These are phyloP conservation scores for Cirrhinus mrigala DNA, from an alignment of 2,797 vertebrate genomes.

Conservation along the genomic window DNA sequence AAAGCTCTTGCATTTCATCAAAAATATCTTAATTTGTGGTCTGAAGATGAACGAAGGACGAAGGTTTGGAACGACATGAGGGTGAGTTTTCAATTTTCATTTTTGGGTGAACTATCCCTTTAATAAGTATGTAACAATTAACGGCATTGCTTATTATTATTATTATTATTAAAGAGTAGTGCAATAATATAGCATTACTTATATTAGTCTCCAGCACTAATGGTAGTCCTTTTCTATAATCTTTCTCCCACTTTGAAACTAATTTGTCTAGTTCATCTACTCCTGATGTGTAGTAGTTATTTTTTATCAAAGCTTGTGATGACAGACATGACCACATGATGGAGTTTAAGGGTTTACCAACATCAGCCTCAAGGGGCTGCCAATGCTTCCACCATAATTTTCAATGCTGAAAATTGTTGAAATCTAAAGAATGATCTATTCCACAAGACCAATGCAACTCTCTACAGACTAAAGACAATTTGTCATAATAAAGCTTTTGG, in stretches of 20 bases:
- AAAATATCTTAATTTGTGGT: no score
- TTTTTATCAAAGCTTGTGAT: conserved; percentile 41
- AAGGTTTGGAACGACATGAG: no score
- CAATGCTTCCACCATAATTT: conserved; percentile 5
- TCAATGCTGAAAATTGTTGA: conserved; percentile 6
- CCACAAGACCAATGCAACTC: neutral
- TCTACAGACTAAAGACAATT: neutral
- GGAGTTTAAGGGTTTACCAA: conserved; percentile 63
- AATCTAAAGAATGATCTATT: neutral
- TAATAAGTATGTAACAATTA: neutral
- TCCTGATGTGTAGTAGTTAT: conserved; percentile 9
- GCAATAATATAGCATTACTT: neutral
- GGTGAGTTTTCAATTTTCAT: no score
- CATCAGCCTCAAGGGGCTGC: conserved; percentile 44
- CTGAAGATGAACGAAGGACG: no score
- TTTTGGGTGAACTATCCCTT: no score
- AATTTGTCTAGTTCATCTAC: conserved; percentile 20
- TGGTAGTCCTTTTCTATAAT: neutral
- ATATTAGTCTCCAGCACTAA: neutral
- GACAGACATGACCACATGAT: conserved; percentile 40
- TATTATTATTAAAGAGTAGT: neutral
- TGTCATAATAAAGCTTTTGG: neutral
- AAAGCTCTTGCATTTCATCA: no score
- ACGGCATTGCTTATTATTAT: neutral
- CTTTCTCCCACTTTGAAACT: conserved; percentile 5